Conservation (phyloP, 2,113 vertebrate genomes). For the Guaruba guarouba region DNA sequence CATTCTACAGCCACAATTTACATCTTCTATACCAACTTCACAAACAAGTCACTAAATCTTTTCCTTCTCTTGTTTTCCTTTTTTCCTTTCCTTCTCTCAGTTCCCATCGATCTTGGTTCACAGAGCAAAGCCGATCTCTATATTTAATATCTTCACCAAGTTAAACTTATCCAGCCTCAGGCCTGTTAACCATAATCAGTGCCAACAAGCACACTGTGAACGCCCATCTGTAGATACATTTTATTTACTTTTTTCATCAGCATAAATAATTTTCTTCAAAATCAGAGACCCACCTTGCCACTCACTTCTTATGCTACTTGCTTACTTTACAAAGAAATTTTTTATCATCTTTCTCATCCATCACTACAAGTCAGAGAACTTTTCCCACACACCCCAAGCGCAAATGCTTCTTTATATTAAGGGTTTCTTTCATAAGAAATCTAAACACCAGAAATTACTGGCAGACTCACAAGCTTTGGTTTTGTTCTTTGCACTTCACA, state of each 20-base stretch:
- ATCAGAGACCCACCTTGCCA: background rate
- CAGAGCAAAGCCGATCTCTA: background rate
- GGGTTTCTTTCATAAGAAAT: background rate
- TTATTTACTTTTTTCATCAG: background rate
- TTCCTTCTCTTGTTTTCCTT: background rate
- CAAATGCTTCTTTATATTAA: background rate
- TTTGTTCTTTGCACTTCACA: background rate
- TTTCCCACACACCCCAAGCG: background rate
- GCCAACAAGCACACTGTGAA: background rate
- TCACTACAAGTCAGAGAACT: background rate
- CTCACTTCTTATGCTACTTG: background rate
- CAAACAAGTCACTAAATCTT: background rate
- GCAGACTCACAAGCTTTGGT: background rate
- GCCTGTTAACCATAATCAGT: background rate
- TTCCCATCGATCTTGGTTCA: background rate
- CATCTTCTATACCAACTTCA: background rate
- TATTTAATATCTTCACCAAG: background rate
- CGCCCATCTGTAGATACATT: background rate
- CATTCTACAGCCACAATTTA: background rate
- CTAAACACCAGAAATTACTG: background rate
- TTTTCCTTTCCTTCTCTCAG: too few relatives aligned
- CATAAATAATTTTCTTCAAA: background rate
- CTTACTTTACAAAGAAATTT: background rate
- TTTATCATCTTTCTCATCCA: background rate
- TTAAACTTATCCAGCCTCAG: background rate